Evolutionary conservation across 2,113 vertebrate genomes (phyloP), one percentile per base, ranked within the genome.

Genomic region (Rhea americana): DNA sequence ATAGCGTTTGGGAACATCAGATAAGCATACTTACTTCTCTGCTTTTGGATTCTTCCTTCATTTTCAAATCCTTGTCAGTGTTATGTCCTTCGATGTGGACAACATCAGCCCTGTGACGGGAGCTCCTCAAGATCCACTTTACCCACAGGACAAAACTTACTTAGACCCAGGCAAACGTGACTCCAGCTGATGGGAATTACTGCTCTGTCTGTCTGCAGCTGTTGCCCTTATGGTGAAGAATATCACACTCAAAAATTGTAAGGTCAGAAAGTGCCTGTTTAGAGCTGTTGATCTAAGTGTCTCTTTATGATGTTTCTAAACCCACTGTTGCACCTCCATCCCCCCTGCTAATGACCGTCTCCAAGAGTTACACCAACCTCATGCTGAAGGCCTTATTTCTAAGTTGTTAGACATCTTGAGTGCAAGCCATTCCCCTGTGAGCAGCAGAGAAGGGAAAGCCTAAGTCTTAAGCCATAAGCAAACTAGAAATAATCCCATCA

Each of bases 331-430:
- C 21, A 55, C 22, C 65, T 66, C 59, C 50, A 20, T 24, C 67
- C 32, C 13, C 13, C 5, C 41, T 45, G 35, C 66, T 50, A 82
- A 61, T 30, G 28, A 48, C n/a, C 37, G 8, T 21, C 37, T 78
- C 72, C 59, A 75, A 77, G 17, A 82, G 66, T 66, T 66, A 9
- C 76, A 79, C 50, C 73, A 86, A 4, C 58, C 79, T 72, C n/a
- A 74, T 4, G 0, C 22, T 61, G 35, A 62, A 74, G 58, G 35
- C 6, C 30, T 65, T 8, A 8, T 15, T 77, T 48, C 67, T 39
- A 73, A 18, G 30, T 28, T 14, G 11, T n/a, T 65, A 48, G 67
- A 43, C 0, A 0, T 61, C 62, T 48, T 37, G 65, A 4, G 11
- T 2, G 53, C 59, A 61, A 85, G 28, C 17, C 80, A 37, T 78